Percentiles rank a stretch among this genome's conserved stretches.
phyloP scores from a whole-genome alignment of 2,888 invertebrate genomes.

The Tenthredo amoena region DNA sequence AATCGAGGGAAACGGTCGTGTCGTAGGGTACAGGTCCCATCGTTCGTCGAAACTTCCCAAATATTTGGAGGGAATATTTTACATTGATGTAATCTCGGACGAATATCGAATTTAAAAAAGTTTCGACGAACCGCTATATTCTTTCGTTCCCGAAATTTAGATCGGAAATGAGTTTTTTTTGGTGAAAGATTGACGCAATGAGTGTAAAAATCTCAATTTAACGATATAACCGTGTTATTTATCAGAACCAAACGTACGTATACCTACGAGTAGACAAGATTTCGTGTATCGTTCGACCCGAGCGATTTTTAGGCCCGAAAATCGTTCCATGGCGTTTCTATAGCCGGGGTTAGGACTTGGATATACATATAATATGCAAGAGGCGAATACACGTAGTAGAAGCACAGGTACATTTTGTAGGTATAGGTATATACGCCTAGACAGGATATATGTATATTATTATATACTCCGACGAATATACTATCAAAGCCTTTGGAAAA shows the following conservation, averaged over 20 bases:
- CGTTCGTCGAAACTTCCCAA: no score
- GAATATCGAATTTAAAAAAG: no score
- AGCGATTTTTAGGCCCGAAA: background rate
- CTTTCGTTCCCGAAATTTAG: no score
- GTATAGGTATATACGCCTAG: slow-evolving; percentile 10
- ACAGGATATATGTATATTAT: slow-evolving; percentile 37
- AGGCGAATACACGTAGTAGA: background rate
- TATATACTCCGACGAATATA: slow-evolving; percentile 30
- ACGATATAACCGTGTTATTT: no score
- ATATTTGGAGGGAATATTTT: no score
- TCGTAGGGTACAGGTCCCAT: no score
- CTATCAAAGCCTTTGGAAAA: slow-evolving; percentile 45
- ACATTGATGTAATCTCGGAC: no score
- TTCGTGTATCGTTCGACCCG: background rate
- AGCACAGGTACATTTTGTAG: background rate
- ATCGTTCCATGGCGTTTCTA: background rate
- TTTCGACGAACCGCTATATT: no score
- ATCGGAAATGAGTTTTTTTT: no score
- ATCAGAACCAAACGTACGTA: background rate
- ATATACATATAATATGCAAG: slow-evolving; percentile 30
- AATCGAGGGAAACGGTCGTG: no score
- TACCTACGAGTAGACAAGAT: background rate
- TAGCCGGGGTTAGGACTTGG: background rate
- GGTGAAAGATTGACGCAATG: no score
- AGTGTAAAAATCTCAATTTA: no score